Evolutionary conservation across 2,888 invertebrate species (phyloP), one percentile per base, ranked within the genome.

Genomic region (Oithona nana): DNA sequence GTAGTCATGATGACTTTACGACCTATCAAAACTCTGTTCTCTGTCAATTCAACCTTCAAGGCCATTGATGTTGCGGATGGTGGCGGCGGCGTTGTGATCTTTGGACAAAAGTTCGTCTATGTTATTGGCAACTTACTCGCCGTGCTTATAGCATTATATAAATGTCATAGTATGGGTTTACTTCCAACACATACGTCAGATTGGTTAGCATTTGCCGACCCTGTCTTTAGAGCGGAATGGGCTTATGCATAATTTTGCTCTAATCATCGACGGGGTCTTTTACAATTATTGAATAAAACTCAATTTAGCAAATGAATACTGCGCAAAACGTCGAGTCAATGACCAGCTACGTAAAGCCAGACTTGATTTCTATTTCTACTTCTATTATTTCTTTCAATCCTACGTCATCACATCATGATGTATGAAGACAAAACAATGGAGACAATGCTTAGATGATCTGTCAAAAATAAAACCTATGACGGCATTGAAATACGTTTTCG

Each of bases 1-100:
- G 94, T 99, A 8, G 95, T 94, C 52, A 98, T 99, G 98, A 80
- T 98, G 76, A 84, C 97, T 69, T 86, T 97, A 69, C 79, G 95
- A 65, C 97, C 97, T 1, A 82, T 97, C 28, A 95, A 97, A 75
- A 94, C 97, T 1, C 78, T 98, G 63, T 88, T 97, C 73, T 79
- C 89, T 0, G 86, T 92, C 65, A 77, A 76, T 67, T 74, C 74
- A 8, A 67, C 67, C 22, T 67, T 67, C 56, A 66, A 64, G 39
- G 29, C 65, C 39, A 66, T 67, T 59, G 66, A 67, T 39, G 65
- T 65, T 1, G 59, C 57, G 48, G 65, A 66, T 49, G 65, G 65
- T 26, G 64, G 59, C 11, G 65, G 65, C 24, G 64, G 59, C 11
- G 20, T 60, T 20, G 59, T 26, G 13, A 59, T 39, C 39, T 61